Percentiles rank a stretch among this genome's conserved stretches.
These are phyloP conservation scores for Drosophila macrospina DNA, from an alignment of 2,888 invertebrate species.

Conservation along the genomic window DNA sequence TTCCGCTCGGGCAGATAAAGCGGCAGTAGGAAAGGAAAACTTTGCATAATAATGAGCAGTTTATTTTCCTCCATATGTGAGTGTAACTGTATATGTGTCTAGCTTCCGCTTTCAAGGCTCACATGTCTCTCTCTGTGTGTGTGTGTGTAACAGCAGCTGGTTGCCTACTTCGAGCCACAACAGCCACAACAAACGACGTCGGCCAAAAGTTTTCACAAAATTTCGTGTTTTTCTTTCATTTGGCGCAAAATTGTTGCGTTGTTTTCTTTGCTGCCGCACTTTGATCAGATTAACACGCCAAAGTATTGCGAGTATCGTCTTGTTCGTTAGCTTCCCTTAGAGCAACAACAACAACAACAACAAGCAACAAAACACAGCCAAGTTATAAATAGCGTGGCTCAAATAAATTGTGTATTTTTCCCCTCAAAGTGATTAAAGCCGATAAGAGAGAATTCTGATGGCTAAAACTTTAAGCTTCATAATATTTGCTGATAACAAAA, in stretches of 20 bases:
- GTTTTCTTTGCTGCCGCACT: conserved; percentile 63
- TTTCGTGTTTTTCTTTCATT: conserved; percentile 73
- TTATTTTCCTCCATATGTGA: conserved; percentile 54
- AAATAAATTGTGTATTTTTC: conserved; percentile 35
- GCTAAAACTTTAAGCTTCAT: conserved; percentile 11
- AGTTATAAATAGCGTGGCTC: conserved; percentile 49
- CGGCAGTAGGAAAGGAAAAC: conserved; percentile 58
- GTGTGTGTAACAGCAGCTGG: conserved; percentile 14
- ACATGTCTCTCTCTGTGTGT: conserved; percentile 29
- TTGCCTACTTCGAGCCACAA: conserved; percentile 48
- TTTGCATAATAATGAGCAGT: conserved; percentile 80
- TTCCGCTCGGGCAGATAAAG: conserved; percentile 61
- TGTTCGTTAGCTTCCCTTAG: background rate
- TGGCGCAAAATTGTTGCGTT: conserved; percentile 72
- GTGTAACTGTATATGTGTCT: conserved; percentile 26
- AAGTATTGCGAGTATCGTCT: conserved; percentile 28
- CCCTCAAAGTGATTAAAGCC: conserved; percentile 35
- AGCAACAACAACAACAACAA: too few species aligned
- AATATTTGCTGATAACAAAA: conserved; percentile 1
- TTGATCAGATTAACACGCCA: conserved; percentile 71
- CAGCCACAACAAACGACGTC: conserved; percentile 53
- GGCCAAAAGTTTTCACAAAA: conserved; percentile 61
- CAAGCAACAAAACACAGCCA: conserved; percentile 14
- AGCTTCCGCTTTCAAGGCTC: conserved; percentile 58
- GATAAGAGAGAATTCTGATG: conserved; percentile 17